Conservation (phyloP, 2,113 vertebrate genomes). For the Oryzias woworae region DNA sequence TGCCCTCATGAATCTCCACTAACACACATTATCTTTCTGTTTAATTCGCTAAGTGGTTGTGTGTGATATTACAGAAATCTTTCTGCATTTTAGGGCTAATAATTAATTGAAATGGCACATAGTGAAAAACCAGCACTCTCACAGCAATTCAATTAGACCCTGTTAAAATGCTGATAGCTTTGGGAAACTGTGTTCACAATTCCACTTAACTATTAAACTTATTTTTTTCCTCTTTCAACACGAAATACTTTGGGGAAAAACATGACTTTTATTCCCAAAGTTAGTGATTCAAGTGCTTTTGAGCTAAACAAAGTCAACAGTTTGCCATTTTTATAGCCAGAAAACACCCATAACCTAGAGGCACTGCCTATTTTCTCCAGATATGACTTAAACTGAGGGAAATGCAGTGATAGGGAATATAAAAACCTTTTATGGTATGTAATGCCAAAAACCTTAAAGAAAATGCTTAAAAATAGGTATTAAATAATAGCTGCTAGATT, state of each 20-base stretch:
- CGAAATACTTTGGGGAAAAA: slow-evolving; percentile 40
- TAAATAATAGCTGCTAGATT: too few relatives aligned
- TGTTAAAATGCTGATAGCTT: slow-evolving; percentile 77
- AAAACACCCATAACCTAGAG: background rate
- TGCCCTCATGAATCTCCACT: slow-evolving; percentile 69
- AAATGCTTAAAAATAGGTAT: too few relatives aligned
- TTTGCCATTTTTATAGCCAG: slow-evolving; percentile 1
- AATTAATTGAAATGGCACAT: slow-evolving; percentile 80
- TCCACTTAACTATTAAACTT: slow-evolving; percentile 66
- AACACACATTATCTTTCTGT: slow-evolving; percentile 74
- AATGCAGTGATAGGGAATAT: too few relatives aligned
- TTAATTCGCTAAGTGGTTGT: slow-evolving; percentile 77
- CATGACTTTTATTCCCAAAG: slow-evolving; percentile 15
- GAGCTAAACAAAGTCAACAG: slow-evolving; percentile 15
- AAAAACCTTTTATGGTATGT: too few relatives aligned
- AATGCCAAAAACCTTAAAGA: too few relatives aligned
- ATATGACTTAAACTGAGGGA: too few relatives aligned
- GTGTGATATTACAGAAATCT: slow-evolving; percentile 75
- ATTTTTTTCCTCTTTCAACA: slow-evolving; percentile 34
- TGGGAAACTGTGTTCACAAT: slow-evolving; percentile 74
- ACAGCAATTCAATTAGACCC: slow-evolving; percentile 79
- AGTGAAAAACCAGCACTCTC: slow-evolving; percentile 75
- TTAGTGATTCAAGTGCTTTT: slow-evolving; percentile 5
- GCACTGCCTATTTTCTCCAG: too few relatives aligned
- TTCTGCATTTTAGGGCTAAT: slow-evolving; percentile 76